These are phyloP conservation scores for Panagrolaimus sp. DNA, from an alignment of 1,140 invertebrate genomes.

Conservation along the genomic window DNA sequence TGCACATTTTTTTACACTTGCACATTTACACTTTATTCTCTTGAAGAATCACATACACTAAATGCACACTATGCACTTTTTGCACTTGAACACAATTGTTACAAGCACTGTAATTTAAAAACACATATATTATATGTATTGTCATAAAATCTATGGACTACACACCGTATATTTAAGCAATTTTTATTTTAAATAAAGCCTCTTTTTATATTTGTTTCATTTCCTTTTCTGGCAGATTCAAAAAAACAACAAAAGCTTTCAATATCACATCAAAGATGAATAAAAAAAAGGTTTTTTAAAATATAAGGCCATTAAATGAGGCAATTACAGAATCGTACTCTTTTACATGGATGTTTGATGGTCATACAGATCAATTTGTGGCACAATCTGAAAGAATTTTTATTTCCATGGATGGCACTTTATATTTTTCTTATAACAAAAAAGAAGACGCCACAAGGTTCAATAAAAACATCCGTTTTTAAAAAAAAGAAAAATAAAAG, in stretches of 20 bases:
- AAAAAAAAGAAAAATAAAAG: conserved; percentile 15
- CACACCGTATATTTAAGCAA: no score
- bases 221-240: no score
- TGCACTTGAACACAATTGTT: no score
- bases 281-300: no score
- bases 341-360: conserved; percentile 40
- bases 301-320: not conserved
- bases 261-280: no score
- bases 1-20: not conserved
- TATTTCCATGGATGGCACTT: conserved; percentile 45
- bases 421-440: conserved; percentile 46
- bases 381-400: conserved; percentile 31
- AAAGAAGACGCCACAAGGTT: conserved; percentile 38
- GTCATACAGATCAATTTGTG: conserved; percentile 43
- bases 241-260: no score
- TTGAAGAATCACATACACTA: not conserved
- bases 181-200: no score
- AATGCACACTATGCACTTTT: not conserved
- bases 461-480: not conserved
- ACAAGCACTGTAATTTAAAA: no score
- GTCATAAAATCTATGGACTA: no score
- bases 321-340: conserved; percentile 39
- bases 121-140: no score
- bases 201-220: no score
- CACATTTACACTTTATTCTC: conserved; percentile 7